Percentiles rank a stretch among this genome's conserved stretches.
phyloP scores from a whole-genome alignment of 2,888 invertebrate species.

The Amphipyra berbera region DNA sequence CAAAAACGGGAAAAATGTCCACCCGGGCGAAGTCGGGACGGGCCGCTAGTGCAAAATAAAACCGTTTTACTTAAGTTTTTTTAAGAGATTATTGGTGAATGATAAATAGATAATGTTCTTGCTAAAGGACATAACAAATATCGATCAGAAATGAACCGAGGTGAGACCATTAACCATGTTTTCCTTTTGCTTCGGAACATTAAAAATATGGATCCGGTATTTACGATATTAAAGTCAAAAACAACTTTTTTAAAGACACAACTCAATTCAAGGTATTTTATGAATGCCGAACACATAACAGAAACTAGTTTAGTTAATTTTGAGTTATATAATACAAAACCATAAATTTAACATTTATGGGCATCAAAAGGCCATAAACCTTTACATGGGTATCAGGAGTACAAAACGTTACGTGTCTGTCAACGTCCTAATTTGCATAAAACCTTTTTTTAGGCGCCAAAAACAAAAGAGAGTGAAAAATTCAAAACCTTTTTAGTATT shows the following conservation, averaged over 20 bases:
- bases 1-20: no score
- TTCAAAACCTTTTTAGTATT: constrained; percentile 16
- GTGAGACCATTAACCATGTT: neutral
- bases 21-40: no score
- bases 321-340: constrained; percentile 14
- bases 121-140: no score
- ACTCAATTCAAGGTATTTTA: constrained; percentile 37
- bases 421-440: constrained; percentile 7
- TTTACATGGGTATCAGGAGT: neutral
- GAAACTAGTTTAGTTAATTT: constrained; percentile 37
- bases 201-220: constrained; percentile 1
- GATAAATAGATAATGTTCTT: no score
- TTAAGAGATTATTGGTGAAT: no score
- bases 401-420: neutral
- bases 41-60: no score
- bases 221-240: constrained; percentile 17
- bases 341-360: no score
- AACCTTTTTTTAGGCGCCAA: constrained; percentile 7
- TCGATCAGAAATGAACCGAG: no score
- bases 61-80: no score
- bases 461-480: constrained; percentile 19
- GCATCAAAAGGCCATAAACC: no score
- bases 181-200: neutral
- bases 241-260: constrained; percentile 33
- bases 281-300: constrained; percentile 33